These are phyloP conservation scores for Rotaria macrura DNA, from an alignment of 2,888 invertebrate species.

Conservation along the genomic window DNA sequence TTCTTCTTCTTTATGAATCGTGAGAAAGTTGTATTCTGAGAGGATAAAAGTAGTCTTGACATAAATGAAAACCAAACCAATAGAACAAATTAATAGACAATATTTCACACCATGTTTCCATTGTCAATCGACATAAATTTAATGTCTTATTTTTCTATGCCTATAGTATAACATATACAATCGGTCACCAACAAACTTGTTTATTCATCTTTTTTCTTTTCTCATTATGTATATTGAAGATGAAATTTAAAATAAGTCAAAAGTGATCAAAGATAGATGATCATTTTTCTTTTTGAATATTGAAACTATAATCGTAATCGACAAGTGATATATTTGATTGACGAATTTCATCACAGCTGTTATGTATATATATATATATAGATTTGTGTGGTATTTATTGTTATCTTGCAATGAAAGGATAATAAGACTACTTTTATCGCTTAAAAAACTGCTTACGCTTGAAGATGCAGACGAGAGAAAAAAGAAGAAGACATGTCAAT, in stretches of 20 bases:
- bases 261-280: background rate
- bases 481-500: background rate
- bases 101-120: background rate
- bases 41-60: background rate
- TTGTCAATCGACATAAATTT: no score
- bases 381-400: background rate
- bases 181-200: no score
- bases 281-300: background rate
- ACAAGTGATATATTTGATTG: background rate
- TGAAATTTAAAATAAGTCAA: background rate
- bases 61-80: background rate
- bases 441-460: background rate
- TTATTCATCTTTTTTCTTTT: no score
- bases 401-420: background rate
- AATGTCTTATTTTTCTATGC: no score
- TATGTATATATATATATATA: background rate
- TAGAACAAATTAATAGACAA: background rate
- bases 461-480: background rate
- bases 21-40: no score
- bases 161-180: no score
- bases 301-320: background rate
- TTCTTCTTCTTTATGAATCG: background rate
- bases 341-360: background rate
- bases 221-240: background rate
- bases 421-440: background rate